Percentiles rank a stretch among this genome's conserved stretches.
These are phyloP conservation scores for Myotis davidii DNA, from an alignment of 2,113 vertebrate species.

Conservation along the genomic window DNA sequence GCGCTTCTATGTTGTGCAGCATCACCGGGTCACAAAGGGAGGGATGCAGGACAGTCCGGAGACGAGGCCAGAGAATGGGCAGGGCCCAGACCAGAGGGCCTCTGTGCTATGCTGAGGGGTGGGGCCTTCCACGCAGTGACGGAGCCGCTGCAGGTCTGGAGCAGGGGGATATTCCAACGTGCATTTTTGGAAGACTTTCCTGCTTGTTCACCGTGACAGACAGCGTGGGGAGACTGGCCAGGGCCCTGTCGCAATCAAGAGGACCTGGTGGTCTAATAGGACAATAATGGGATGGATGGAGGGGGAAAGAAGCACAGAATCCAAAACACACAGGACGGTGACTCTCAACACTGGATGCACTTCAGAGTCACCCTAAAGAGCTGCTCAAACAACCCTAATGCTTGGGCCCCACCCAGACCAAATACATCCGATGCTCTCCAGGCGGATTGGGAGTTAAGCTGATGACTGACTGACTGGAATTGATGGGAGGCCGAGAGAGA, in stretches of 20 bases:
- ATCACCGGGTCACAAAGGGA: not conserved
- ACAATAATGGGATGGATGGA: not conserved
- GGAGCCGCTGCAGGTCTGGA: not conserved
- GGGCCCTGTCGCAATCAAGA: not conserved
- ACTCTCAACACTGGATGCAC: not conserved
- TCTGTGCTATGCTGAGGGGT: not conserved
- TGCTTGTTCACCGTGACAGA: not conserved
- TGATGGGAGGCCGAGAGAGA: not conserved
- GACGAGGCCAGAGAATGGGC: not conserved
- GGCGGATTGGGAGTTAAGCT: not conserved
- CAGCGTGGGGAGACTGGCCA: not conserved
- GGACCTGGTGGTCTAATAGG: not conserved
- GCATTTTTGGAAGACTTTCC: not conserved
- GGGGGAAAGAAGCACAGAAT: not conserved
- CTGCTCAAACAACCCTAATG: not conserved
- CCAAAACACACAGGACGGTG: not conserved
- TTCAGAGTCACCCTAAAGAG: not conserved
- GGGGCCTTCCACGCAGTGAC: accelerated
- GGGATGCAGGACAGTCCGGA: not conserved
- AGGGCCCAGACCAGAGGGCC: not conserved
- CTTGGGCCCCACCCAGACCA: not conserved
- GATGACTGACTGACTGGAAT: not conserved
- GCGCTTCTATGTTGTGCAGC: not conserved
- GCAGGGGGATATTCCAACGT: not conserved
- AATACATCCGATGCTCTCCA: not conserved